A percentile compares a stretch with the other conserved stretches of the same genome.
These are phyloP conservation scores for Panurus biarmicus DNA, from an alignment of 2,113 vertebrate species.

Conservation along the genomic window DNA sequence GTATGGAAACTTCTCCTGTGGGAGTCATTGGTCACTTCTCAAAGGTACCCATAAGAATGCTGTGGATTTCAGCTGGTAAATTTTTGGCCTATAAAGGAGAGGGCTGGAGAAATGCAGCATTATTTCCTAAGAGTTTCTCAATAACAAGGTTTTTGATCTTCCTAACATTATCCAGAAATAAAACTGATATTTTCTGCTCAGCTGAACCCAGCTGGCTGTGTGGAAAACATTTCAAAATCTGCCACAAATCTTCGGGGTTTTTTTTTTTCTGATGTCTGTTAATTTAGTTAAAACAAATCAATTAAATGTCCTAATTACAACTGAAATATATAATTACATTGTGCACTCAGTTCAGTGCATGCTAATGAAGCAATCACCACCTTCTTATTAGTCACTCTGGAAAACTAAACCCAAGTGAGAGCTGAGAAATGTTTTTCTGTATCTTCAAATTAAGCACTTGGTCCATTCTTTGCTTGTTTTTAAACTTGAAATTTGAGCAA, in stretches of 20 bases:
- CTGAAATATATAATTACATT: constrained; percentile 47
- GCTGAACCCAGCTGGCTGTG: constrained; percentile 39
- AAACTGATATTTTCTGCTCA: constrained; percentile 30
- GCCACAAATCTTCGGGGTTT: background rate
- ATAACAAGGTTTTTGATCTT: constrained; percentile 6
- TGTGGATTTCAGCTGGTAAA: background rate
- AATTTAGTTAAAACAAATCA: constrained; percentile 60
- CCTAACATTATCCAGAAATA: constrained; percentile 17
- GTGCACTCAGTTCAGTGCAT: constrained; percentile 18
- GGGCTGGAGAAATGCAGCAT: background rate
- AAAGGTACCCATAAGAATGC: background rate
- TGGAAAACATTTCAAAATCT: constrained; percentile 49
- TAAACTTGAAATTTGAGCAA: background rate
- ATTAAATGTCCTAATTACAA: constrained; percentile 46
- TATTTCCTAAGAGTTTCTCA: constrained; percentile 21
- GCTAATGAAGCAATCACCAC: constrained; percentile 51
- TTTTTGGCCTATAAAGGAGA: background rate
- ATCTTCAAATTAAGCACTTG: background rate
- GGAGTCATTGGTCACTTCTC: background rate
- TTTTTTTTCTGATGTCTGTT: background rate
- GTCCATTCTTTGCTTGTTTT: background rate
- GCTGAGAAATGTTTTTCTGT: background rate
- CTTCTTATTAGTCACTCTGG: constrained; percentile 45
- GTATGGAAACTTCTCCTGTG: background rate
- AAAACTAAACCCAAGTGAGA: constrained; percentile 10